Evolutionary conservation across 2,888 invertebrate species (phyloP).

Genomic region (Tetragonisca angustula): DNA sequence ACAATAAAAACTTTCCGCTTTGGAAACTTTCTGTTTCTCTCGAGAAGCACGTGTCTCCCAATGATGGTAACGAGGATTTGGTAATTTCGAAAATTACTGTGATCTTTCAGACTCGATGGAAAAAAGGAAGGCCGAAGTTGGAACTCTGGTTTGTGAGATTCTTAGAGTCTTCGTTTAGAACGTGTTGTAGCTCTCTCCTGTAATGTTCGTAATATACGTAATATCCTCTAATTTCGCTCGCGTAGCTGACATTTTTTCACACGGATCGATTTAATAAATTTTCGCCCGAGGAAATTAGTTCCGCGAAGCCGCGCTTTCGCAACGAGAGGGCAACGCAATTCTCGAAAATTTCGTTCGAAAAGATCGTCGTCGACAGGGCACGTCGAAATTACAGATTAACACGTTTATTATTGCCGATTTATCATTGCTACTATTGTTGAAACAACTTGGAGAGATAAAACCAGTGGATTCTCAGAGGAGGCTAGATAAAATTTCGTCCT

Average conservation of each 20-base stretch:
- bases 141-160: slow-evolving; percentile 45
- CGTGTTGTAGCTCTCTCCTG: slow-evolving; percentile 19
- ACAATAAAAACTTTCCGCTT: slow-evolving; percentile 36
- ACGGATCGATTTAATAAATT: slow-evolving; percentile 20
- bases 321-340: slow-evolving; percentile 1
- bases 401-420: too few species aligned
- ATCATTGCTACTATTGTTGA: too few species aligned
- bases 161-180: slow-evolving; percentile 41
- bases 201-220: slow-evolving; percentile 3
- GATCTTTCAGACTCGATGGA: slow-evolving; percentile 31
- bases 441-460: too few species aligned
- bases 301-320: slow-evolving; percentile 41
- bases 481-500: not conserved
- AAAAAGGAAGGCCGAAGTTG: not conserved
- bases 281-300: slow-evolving; percentile 19
- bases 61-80: slow-evolving; percentile 31
- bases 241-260: slow-evolving; percentile 10
- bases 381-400: not conserved
- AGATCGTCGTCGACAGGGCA: not conserved
- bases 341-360: not conserved
- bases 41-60: slow-evolving; percentile 39
- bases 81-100: slow-evolving; percentile 54
- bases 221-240: slow-evolving; percentile 27
- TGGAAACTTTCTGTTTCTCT: slow-evolving; percentile 11
- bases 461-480: not conserved